Base-by-base conservation (phyloP, 2,113 vertebrate genomes). In the Istiophorus platypterus region DNA sequence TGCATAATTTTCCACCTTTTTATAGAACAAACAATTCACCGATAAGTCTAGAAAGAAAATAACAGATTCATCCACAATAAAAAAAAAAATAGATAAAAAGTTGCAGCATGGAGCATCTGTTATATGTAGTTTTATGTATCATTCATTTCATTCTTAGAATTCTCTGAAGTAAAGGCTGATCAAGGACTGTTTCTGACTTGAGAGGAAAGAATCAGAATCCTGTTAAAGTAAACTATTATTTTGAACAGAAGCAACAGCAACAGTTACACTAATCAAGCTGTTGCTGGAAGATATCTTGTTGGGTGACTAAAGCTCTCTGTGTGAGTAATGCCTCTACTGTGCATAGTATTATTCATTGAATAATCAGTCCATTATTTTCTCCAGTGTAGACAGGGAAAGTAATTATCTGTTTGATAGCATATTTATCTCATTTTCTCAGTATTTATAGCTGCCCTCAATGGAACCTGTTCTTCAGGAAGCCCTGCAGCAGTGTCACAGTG, bases 381-480 rank as follows among this genome's bases (percentile, higher is more conserved):
- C 63, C 63, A 34, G 61, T 31, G 64, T 66, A 72, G 84, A 87
- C 80, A 81, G 58, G 76, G 63, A 84, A 87, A 84, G 89, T 88
- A 88, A 93, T 94, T 91, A 91, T 91, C 45, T 84, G 77, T 81
- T 86, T 72, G 80, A 82, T 88, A 78, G 85, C 79, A 80, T 82
- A 89, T 91, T 88, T 91, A 89, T 93, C 87, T 91, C 15, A 18
- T 82, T 89, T 82, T 76, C 74, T 76, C 86, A 61, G 80, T 69
- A 75, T 92, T 88, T 88, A 76, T 81, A 81, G 81, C 77, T 78
- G 76, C 34, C 76, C 76, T 39, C 47, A 6, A 79, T 59, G 74
- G 79, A 85, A 83, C 57, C 52, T 58, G 27, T 68, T 86, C 74
- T 71, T 47, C 20, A 61, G 51, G 72, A 79, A 56, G 56, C 76